Evolutionary conservation across 1,140 invertebrate genomes (phyloP).

Genomic region (Hormaphis cornu): DNA sequence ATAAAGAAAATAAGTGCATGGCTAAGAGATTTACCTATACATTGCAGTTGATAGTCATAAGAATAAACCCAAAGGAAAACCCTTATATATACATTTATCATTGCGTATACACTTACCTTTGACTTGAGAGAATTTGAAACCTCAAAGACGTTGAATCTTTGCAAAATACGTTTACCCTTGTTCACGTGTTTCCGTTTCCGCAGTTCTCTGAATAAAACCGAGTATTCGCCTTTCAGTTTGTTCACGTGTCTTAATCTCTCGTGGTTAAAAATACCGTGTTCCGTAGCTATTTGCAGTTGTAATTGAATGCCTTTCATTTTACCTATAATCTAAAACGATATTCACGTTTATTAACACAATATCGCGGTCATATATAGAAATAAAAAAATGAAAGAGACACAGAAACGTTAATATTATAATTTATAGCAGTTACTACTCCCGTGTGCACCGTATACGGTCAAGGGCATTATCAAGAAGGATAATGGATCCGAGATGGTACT

Average conservation of each 20-base stretch:
- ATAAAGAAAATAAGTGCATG: no score
- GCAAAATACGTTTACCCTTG: not conserved
- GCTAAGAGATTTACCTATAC: no score
- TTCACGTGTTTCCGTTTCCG: conserved; percentile 36
- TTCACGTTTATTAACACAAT: not conserved
- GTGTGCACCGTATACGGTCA: no score
- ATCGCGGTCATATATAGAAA: not conserved
- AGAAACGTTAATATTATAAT: not conserved
- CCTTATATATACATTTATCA: not conserved
- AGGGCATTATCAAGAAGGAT: no score
- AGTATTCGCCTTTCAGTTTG: conserved; percentile 47
- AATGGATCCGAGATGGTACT: no score
- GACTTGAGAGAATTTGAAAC: not conserved
- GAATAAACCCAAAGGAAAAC: no score
- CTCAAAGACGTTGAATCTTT: not conserved
- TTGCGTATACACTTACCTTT: not conserved
- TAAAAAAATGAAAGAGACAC: not conserved
- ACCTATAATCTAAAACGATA: conserved; percentile 41
- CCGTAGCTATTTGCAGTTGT: conserved; percentile 45
- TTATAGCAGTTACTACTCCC: not conserved
- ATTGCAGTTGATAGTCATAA: no score
- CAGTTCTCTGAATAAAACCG: conserved; percentile 46
- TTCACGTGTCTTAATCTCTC: conserved; percentile 42
- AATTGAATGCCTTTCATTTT: conserved; percentile 46
- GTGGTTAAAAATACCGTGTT: conserved; percentile 36